Evolutionary conservation across 2,797 vertebrate genomes (phyloP), one percentile per base, ranked within the genome.

Genomic region (Rhinoraja longicauda): DNA sequence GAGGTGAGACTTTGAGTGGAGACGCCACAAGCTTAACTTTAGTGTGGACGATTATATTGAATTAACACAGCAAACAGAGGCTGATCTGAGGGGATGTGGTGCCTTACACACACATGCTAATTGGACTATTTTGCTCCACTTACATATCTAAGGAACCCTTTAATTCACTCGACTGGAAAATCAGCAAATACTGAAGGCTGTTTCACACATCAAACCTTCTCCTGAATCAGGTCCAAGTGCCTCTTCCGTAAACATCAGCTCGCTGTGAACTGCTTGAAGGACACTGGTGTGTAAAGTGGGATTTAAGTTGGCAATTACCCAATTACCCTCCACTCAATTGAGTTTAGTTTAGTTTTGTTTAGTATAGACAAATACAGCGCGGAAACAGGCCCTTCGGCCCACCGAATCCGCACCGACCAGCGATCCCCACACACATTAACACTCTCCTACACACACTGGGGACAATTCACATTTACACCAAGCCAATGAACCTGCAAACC

Each of bases 121-220:
- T 88, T n/a, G 36, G 36, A 88, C 29, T 36, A 88, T 88, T 67
- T 67, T 67, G 32, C 17, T 15, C 36, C 84, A 67, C 88, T 67
- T 88, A 67, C 84, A 24, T 88, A 88, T 67, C 84, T 19, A 88
- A 88, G 84, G 62, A 67, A 21, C 84, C 62, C 84, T 88, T 88
- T 88, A 88, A 88, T 88, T 88, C 32, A 88, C 84, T 88, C n/a
- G 21, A 67, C 62, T 19, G 36, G 84, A 88, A 88, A 67, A 24
- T 21, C 84, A 67, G n/a, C 84, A 88, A 67, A 32, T 10, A 88
- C 62, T 9, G 59, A 67, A 88, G n/a, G 5, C 13, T 64, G 84
- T 19, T 88, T 36, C 84, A 19, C 59, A 88, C 84, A 36, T 88
- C 84, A 88, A 88, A 88, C 84, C 32, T 57, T n/a, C 57, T 29